phyloP scores from a whole-genome alignment of 2,113 vertebrate genomes.

The Nycticebus coucang region DNA sequence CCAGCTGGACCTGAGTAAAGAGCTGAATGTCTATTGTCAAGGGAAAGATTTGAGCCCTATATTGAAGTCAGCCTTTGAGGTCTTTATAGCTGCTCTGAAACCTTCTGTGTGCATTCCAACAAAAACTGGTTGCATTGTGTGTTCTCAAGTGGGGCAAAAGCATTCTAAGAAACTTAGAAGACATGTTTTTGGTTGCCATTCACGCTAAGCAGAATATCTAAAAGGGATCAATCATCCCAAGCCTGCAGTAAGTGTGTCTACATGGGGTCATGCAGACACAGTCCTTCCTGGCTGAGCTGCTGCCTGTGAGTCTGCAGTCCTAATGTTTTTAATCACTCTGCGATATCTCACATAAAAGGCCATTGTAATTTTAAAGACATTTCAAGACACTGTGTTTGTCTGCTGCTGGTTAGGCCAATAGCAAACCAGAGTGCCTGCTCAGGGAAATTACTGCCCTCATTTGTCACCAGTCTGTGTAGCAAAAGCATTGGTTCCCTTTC shows the following conservation, averaged over 20 bases:
- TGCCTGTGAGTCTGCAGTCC: background rate
- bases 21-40: accelerated
- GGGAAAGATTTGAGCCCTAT: background rate
- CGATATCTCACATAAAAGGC: constrained; percentile 60
- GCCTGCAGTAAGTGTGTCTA: background rate
- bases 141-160: background rate
- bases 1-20: background rate
- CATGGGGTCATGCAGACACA: background rate
- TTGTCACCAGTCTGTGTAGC: constrained; percentile 65
- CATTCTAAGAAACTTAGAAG: too few species aligned
- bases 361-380: constrained; percentile 49
- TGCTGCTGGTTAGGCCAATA: constrained; percentile 73
- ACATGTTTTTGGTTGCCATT: background rate
- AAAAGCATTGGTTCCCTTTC: constrained; percentile 48
- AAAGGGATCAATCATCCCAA: background rate
- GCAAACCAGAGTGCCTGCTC: constrained; percentile 55
- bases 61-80: too few species aligned
- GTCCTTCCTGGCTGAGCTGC: background rate
- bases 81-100: background rate
- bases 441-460: constrained; percentile 68
- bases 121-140: accelerated
- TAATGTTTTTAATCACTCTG: constrained; percentile 54
- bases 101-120: background rate
- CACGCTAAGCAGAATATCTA: background rate
- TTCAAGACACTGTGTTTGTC: constrained; percentile 49